phyloP scores from a whole-genome alignment of 35 echinoderm and acorn worm genomes.

The Hemicentrotus pulcherrimus region DNA sequence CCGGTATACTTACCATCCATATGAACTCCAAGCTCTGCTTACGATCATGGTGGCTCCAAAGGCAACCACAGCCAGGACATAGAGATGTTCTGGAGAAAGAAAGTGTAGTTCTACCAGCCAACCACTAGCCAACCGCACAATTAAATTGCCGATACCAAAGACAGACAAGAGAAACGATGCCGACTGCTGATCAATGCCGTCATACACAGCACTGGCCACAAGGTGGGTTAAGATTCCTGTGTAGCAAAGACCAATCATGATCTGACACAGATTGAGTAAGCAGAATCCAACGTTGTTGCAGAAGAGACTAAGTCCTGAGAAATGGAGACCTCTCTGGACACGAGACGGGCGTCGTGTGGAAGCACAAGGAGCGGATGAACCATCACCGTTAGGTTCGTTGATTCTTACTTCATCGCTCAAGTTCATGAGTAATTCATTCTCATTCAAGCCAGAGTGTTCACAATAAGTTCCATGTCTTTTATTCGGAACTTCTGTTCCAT shows the following conservation, averaged over 20 bases:
- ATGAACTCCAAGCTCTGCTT: not conserved
- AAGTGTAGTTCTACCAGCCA: slow-evolving; percentile 17
- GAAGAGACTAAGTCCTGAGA: slow-evolving; percentile 34
- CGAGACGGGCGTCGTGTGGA: not conserved
- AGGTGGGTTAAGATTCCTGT: slow-evolving; percentile 26
- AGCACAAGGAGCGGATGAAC: not conserved
- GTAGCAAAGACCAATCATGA: not conserved
- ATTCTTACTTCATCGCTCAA: not conserved
- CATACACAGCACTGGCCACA: slow-evolving; percentile 23
- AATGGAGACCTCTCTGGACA: not conserved
- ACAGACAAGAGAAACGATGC: slow-evolving; percentile 46
- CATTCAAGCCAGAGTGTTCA: not conserved
- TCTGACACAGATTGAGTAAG: not conserved
- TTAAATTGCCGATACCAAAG: slow-evolving; percentile 29
- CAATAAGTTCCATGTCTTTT: not conserved
- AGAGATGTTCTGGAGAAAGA: slow-evolving; percentile 3
- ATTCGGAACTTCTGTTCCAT: not conserved
- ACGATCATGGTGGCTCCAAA: not conserved
- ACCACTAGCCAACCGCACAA: slow-evolving; percentile 24
- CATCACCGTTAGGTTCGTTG: not conserved
- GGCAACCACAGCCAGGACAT: not conserved
- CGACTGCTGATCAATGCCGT: not conserved
- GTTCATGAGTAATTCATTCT: not conserved
- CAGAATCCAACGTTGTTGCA: slow-evolving; percentile 27
- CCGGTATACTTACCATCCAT: not conserved